Evolutionary conservation across 2,113 vertebrate species (phyloP).

Genomic region (Pollimyrus isidori): DNA sequence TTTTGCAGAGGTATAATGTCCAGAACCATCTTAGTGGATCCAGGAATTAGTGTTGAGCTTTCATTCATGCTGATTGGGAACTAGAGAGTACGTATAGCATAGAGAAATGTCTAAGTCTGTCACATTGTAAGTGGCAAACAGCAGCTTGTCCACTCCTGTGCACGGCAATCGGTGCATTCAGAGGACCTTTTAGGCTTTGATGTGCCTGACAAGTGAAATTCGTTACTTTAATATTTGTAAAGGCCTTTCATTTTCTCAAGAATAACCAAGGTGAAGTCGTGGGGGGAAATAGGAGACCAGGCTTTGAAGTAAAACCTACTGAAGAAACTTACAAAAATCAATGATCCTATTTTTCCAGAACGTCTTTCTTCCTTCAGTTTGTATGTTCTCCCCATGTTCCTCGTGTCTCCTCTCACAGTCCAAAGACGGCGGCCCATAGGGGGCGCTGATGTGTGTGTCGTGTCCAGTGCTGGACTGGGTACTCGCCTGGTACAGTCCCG

Average conservation of each 20-base stretch:
- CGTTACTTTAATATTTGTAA: neutral
- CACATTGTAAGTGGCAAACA: neutral
- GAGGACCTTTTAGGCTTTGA: constrained; percentile 7
- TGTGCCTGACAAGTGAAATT: neutral
- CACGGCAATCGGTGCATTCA: neutral
- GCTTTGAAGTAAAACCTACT: neutral
- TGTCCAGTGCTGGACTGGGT: neutral
- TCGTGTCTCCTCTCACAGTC: neutral
- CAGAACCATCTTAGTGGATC: neutral
- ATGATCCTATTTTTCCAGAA: neutral
- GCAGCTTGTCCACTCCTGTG: neutral
- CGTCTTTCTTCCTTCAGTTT: neutral
- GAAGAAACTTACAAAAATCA: neutral
- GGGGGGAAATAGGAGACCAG: neutral
- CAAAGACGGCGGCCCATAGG: neutral
- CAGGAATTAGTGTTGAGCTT: neutral
- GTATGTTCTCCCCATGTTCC: neutral
- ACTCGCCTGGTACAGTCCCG: neutral
- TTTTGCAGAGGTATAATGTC: neutral
- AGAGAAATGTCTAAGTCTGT: neutral
- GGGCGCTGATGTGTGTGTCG: neutral
- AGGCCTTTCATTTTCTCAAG: neutral
- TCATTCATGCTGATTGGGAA: neutral
- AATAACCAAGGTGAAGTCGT: neutral
- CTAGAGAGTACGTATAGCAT: neutral